Conservation (phyloP, 2,113 vertebrate genomes). For the Lagopus muta region DNA sequence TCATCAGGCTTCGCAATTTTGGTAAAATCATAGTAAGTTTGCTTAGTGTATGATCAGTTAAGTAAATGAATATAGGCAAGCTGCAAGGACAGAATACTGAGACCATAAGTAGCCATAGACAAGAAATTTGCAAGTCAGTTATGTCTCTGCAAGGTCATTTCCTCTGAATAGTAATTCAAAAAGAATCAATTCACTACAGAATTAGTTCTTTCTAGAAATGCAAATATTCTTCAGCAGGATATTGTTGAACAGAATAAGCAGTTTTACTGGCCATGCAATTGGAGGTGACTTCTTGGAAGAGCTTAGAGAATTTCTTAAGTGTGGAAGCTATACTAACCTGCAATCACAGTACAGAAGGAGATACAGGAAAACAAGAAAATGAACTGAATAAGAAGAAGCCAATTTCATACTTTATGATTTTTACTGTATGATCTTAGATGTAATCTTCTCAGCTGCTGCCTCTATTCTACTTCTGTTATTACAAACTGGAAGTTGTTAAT, state of each 20-base stretch:
- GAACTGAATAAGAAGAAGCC: neutral
- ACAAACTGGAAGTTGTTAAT: neutral
- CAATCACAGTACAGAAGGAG: neutral
- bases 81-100: neutral
- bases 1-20: neutral
- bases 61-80: neutral
- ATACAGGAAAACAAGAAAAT: neutral
- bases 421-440: neutral
- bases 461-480: neutral
- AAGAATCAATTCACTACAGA: slow-evolving; percentile 30
- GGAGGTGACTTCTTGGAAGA: neutral
- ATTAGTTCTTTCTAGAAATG: slow-evolving; percentile 40
- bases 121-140: slow-evolving; percentile 16
- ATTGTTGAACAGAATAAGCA: neutral
- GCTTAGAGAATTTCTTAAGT: neutral
- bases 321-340: neutral
- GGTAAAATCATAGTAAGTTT: neutral
- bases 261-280: neutral
- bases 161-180: slow-evolving; percentile 27
- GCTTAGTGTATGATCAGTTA: neutral
- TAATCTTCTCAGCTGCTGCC: neutral
- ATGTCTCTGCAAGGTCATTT: slow-evolving; percentile 18
- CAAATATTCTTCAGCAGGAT: slow-evolving; percentile 20
- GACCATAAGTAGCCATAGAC: slow-evolving; percentile 23
- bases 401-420: neutral